Percentiles rank a stretch among this genome's conserved stretches.
These are phyloP conservation scores for Abrostola triplasia DNA, from an alignment of 2,888 invertebrate genomes.

Conservation along the genomic window DNA sequence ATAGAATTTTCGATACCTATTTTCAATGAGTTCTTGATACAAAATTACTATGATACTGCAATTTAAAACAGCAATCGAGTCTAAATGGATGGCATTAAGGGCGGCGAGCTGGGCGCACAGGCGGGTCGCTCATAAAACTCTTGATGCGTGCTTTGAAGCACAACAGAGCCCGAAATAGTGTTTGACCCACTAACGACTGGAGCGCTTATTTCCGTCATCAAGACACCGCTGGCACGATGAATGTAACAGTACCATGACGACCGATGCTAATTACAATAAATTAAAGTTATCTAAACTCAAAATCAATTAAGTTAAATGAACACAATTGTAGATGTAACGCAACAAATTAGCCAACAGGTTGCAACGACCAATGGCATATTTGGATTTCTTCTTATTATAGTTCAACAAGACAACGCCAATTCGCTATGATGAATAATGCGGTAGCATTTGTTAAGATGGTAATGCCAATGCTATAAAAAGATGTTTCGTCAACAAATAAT, in stretches of 20 bases:
- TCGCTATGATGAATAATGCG: conserved; percentile 53
- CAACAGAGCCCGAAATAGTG: conserved; percentile 85
- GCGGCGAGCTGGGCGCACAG: conserved; percentile 62
- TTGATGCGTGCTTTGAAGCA: conserved; percentile 78
- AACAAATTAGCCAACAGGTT: conserved; percentile 30
- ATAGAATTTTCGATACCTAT: background rate
- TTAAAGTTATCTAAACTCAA: conserved; percentile 58
- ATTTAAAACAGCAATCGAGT: conserved; percentile 32
- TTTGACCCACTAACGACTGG: conserved; percentile 87
- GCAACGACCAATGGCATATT: conserved; percentile 26
- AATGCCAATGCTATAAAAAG: conserved; percentile 57
- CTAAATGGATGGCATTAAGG: conserved; percentile 68
- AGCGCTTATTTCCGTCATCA: conserved; percentile 87
- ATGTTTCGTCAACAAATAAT: conserved; percentile 42
- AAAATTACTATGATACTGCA: conserved; percentile 11
- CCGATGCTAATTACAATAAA: conserved; percentile 70
- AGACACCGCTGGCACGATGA: conserved; percentile 69
- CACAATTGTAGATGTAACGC: conserved; percentile 18
- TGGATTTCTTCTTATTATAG: conserved; percentile 52
- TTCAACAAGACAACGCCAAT: conserved; percentile 51
- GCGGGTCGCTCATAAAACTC: conserved; percentile 74
- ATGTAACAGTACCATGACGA: conserved; percentile 61
- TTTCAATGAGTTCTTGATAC: background rate
- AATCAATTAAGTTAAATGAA: conserved; percentile 14
- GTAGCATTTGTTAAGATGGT: conserved; percentile 51